Evolutionary conservation across 2,113 vertebrate species (phyloP).

Genomic region (Microcebus tavaratra): DNA sequence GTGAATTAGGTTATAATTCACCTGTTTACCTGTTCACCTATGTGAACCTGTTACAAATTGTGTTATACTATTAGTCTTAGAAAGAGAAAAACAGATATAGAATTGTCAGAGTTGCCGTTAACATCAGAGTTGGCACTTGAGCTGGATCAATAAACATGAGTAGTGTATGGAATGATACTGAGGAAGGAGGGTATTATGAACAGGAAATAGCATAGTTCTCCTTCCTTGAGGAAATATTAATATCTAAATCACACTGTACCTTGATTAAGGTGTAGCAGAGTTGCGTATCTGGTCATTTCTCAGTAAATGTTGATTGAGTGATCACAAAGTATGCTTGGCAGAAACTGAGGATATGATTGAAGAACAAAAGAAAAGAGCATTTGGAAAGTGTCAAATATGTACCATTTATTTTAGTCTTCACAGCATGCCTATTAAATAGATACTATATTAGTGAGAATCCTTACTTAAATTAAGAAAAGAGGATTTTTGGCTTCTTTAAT

Average conservation of each 20-base stretch:
- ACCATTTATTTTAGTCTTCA: constrained; percentile 9
- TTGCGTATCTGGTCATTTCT: background rate
- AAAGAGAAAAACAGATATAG: background rate
- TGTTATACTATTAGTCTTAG: background rate
- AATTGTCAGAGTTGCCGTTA: constrained; percentile 25
- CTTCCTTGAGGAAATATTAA: background rate
- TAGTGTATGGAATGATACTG: background rate
- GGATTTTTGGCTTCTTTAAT: constrained; percentile 7
- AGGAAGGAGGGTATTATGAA: background rate
- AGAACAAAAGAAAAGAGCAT: constrained; percentile 6
- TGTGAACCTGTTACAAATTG: constrained; percentile 1
- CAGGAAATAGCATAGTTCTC: background rate
- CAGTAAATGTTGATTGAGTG: constrained; percentile 11
- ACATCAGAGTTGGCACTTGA: background rate
- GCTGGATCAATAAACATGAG: background rate
- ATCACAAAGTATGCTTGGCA: background rate
- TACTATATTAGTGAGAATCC: background rate
- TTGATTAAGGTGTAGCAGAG: background rate
- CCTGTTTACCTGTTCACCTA: too few relatives aligned
- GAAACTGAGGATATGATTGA: background rate
- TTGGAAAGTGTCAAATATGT: background rate
- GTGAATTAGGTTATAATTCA: background rate
- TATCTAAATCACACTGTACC: background rate
- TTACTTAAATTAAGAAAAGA: constrained; percentile 46
- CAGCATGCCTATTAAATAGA: background rate